These are phyloP conservation scores for Apocheima hispidaria DNA, from an alignment of 2,888 invertebrate genomes.

Conservation along the genomic window DNA sequence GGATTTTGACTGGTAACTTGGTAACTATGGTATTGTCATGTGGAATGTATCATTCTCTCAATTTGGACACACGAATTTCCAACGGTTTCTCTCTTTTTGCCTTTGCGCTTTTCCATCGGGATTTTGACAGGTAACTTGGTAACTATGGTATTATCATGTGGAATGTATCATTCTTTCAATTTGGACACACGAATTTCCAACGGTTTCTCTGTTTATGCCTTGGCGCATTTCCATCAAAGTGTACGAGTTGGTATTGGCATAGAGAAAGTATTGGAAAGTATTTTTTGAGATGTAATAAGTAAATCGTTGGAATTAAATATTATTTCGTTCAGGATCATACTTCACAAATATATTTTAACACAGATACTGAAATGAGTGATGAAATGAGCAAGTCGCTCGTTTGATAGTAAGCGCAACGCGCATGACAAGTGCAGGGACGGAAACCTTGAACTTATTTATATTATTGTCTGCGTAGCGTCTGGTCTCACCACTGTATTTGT, in stretches of 20 bases:
- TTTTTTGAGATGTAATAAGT: too few relatives aligned
- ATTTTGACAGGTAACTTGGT: neutral
- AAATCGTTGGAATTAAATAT: too few relatives aligned
- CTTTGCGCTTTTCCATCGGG: too few relatives aligned
- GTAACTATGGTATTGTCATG: neutral
- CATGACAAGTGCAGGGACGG: neutral
- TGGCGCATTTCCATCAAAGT: too few relatives aligned
- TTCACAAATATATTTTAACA: too few relatives aligned
- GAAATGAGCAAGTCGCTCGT: too few relatives aligned
- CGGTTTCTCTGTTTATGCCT: neutral
- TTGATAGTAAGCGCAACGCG: neutral
- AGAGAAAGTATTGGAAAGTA: too few relatives aligned
- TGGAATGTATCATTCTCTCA: constrained; percentile 5
- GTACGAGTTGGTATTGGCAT: too few relatives aligned
- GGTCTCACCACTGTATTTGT: neutral
- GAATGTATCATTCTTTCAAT: constrained; percentile 4
- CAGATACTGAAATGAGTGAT: neutral
- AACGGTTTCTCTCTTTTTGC: neutral
- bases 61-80: neutral
- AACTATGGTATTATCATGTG: neutral
- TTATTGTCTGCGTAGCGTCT: constrained; percentile 2
- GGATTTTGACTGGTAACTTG: neutral
- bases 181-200: neutral
- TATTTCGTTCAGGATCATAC: too few relatives aligned
- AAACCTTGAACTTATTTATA: neutral